Evolutionary conservation across 2,113 vertebrate species (phyloP).

Genomic region (Cercocebus atys): DNA sequence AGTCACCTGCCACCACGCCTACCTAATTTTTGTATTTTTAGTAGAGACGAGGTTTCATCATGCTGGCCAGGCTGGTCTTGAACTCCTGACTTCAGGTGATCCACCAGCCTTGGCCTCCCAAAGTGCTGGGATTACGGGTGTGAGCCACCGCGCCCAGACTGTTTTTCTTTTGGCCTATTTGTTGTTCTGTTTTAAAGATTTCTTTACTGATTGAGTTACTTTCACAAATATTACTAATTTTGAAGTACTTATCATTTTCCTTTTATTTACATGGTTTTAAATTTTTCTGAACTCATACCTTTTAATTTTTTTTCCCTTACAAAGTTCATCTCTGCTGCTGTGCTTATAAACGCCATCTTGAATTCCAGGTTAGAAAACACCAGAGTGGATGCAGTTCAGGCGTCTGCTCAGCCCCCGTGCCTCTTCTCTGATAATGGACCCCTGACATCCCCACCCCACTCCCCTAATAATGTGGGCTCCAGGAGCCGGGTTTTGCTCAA

Average conservation of each 20-base stretch:
- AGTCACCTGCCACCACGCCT: no score
- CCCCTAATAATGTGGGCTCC: not conserved
- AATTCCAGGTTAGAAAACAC: not conserved
- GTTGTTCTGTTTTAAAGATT: not conserved
- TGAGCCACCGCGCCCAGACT: no score
- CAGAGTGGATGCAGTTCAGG: rapidly evolving
- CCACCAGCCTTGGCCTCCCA: no score
- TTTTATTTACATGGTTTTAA: not conserved
- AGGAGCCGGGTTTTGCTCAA: not conserved
- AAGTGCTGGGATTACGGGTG: no score
- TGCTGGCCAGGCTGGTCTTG: no score
- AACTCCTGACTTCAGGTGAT: no score
- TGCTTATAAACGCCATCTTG: not conserved
- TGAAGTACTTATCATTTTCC: not conserved
- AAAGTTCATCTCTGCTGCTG: not conserved
- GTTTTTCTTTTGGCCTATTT: not conserved
- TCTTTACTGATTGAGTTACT: not conserved
- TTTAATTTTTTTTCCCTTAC: not conserved
- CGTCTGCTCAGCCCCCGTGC: not conserved
- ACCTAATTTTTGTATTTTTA: no score
- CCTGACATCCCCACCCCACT: no score
- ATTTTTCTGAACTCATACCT: not conserved
- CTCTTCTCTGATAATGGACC: not conserved
- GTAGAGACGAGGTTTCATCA: no score
- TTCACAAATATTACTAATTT: not conserved